phyloP scores from a whole-genome alignment of 2,113 vertebrate species.

The Periophthalmodon schlosseri region DNA sequence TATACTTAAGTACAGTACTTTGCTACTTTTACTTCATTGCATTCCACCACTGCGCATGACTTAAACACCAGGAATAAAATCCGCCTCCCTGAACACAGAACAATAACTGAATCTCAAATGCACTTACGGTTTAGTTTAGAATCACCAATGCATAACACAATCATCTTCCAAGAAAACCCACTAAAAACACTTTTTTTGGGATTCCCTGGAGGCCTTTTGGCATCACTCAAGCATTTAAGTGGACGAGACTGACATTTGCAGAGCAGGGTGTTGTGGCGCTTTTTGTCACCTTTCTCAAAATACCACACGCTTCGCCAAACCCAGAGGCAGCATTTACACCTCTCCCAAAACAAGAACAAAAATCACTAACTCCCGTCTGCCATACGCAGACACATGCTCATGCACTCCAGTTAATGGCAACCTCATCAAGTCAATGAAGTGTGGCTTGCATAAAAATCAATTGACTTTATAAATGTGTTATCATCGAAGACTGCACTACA shows the following conservation, averaged over 20 bases:
- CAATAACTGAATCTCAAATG: not conserved
- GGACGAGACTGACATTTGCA: conserved; percentile 72
- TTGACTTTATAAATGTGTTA: conserved; percentile 56
- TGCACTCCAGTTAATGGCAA: conserved; percentile 60
- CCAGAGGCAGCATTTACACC: conserved; percentile 37
- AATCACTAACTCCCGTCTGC: conserved; percentile 18
- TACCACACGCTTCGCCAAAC: conserved; percentile 57
- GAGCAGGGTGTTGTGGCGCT: conserved; percentile 62
- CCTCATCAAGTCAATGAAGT: conserved; percentile 52
- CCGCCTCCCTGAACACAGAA: not conserved
- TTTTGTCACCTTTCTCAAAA: conserved; percentile 55
- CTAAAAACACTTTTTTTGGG: conserved; percentile 54
- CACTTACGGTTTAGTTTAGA: not conserved
- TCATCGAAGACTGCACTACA: conserved; percentile 52
- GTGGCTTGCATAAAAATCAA: conserved; percentile 60
- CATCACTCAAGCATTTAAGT: conserved; percentile 70
- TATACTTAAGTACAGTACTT: too few species aligned
- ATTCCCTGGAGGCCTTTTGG: conserved; percentile 49
- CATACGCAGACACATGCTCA: conserved; percentile 32
- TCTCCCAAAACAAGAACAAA: conserved; percentile 29
- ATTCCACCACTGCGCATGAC: too few species aligned
- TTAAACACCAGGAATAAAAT: too few species aligned
- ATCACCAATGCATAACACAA: not conserved
- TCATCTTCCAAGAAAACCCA: conserved; percentile 14
- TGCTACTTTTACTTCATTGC: too few species aligned